Evolutionary conservation across 2,113 vertebrate genomes (phyloP).

Genomic region (Gorilla gorilla): DNA sequence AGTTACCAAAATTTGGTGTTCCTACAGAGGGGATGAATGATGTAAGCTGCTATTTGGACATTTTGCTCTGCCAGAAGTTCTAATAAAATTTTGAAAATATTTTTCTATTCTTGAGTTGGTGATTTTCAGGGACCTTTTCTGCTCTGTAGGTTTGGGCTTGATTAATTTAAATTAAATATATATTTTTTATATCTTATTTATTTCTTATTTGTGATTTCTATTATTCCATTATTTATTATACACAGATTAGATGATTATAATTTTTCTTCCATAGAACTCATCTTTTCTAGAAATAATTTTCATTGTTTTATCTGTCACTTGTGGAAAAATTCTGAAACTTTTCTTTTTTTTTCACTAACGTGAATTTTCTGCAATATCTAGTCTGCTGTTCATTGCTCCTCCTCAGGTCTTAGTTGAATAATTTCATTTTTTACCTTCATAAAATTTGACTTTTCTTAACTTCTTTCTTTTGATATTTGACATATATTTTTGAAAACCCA

Average conservation of each 20-base stretch:
- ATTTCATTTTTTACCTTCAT: slow-evolving; percentile 46
- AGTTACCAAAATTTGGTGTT: too few species aligned
- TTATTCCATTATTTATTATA: background rate
- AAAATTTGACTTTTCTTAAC: slow-evolving; percentile 6
- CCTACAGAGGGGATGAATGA: too few species aligned
- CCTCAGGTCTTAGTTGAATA: background rate
- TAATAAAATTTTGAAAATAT: background rate
- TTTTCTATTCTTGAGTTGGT: background rate
- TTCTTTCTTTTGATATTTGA: slow-evolving; percentile 53
- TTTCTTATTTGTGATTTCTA: background rate
- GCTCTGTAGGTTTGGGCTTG: background rate
- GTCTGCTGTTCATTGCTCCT: slow-evolving; percentile 1
- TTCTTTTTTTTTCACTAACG: background rate
- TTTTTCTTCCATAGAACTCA: background rate
- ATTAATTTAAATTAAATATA: background rate
- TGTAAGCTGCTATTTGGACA: too few species aligned
- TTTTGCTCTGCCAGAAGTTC: too few species aligned
- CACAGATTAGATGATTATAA: background rate
- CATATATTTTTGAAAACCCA: slow-evolving; percentile 40
- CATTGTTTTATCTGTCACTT: background rate
- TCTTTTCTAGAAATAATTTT: slow-evolving; percentile 39
- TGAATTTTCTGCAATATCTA: slow-evolving; percentile 16
- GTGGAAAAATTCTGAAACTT: slow-evolving; percentile 19
- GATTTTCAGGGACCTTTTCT: slow-evolving; percentile 6
- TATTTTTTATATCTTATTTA: background rate